Base-by-base conservation (phyloP, 2,113 vertebrate species). In the Machaerirhynchus nigripectus region DNA sequence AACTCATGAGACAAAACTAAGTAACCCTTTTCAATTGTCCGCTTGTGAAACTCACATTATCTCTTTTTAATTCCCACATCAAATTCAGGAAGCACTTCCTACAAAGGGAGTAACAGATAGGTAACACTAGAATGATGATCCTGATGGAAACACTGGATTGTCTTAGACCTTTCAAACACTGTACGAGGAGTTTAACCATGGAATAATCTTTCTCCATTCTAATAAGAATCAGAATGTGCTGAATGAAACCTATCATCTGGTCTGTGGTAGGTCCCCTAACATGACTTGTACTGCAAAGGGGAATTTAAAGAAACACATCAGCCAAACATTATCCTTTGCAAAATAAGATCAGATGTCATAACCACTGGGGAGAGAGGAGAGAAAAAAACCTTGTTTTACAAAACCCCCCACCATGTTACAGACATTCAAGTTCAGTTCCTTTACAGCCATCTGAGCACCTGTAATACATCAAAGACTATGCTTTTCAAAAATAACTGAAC, bases 1-100 rank as follows among this genome's bases (percentile, higher is more conserved):
- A 64, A 98, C 97, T 71, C 97, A 8, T 96, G 95, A 22, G 97
- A 96, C 37, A 98, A 77, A 87, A 98, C 82, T 11, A 82, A 23
- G 21, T 15, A 55, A 80, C 94, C 96, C 97, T 98, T 97, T 94
- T 97, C 95, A 59, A 98, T 97, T 5, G 97, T 92, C 70, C 95
- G 97, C 88, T 98, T 89, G 35, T 93, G 98, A 91, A 98, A 98
- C 57, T 97, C 96, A 4, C 96, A 98, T 69, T 98, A 97, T 56
- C 80, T 92, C 64, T 92, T 97, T 95, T 93, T 97, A 77, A 98
- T 95, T 68, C 98, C 97, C 24, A 89, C 87, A 35, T 98, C 97
- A 91, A 98, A 98, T 59, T 98, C 95, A 53, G 91, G 92, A 74
- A 97, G 90, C 87, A 98, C 95, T 67, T 99, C 98, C 98, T 99